Evolutionary conservation across 2,888 invertebrate genomes (phyloP), one percentile per base, ranked within the genome.

Genomic region (Heliconius charithonia): DNA sequence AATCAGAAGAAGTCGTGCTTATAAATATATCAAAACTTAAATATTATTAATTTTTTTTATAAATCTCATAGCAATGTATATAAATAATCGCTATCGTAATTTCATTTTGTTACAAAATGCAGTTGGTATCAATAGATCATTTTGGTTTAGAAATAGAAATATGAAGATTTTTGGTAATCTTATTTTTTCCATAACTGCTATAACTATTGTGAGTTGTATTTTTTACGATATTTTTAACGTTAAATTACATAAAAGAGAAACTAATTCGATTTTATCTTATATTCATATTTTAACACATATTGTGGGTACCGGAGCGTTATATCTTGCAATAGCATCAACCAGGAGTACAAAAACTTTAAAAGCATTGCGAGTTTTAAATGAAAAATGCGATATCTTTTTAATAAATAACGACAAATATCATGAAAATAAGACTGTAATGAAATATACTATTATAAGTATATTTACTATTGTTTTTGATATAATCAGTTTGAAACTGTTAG

Each of bases 121-220:
- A 3, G 87, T 88, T 71, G 88, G 90, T 65, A 85, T 93, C 22
- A 91, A 91, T 79, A 86, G 92, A 7, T 86, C 88, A 0, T 88
- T 86, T 66, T 85, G 91, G 10, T 78, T 92, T 3, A 73, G 83
- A 3, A 79, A 82, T 59, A 74, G 78, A 3, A 84, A 66, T 72
- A 80, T 65, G 0, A 88, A 79, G 75, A 65, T 85, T 0, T 62
- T 89, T 0, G 86, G 89, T n/a, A 86, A 89, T 56, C 27, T 80
- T 0, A 84, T 90, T 3, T 86, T 84, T 22, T 63, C 83, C 4
- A 25, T 78, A 0, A 37, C 84, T 41, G n/a, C 83, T 0, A 73
- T 79, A n/a, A 81, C 80, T 1, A 56, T 86, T 0, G 77, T 84
- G 3, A 79, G 77, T 6, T 69, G 77, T 4, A 27, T 86, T 0